Evolutionary conservation across 2,888 invertebrate genomes (phyloP).

Genomic region (Cosmia pyralina): DNA sequence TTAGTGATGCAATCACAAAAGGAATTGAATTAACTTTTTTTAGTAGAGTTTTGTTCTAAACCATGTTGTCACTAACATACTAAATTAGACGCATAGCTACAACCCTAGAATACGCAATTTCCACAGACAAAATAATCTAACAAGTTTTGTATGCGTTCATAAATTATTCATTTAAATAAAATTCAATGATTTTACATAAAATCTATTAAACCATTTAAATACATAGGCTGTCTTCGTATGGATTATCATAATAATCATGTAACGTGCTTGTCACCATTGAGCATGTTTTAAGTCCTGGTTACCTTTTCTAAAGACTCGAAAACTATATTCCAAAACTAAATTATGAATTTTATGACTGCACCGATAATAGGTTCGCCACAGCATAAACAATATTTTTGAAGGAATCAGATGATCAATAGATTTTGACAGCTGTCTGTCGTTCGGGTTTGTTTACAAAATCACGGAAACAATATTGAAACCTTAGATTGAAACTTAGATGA

Average conservation of each 20-base stretch:
- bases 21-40: background rate
- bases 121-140: constrained; percentile 48
- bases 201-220: background rate
- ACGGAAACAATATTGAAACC: background rate
- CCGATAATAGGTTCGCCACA: no score
- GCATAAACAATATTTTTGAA: constrained; percentile 21
- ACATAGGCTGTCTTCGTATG: background rate
- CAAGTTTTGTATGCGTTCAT: constrained; percentile 34
- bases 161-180: background rate
- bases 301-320: background rate
- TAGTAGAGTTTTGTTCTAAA: background rate
- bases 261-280: background rate
- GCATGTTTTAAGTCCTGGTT: no score
- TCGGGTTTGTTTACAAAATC: constrained; percentile 42
- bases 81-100: background rate
- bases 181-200: no score
- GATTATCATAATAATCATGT: background rate
- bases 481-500: no score
- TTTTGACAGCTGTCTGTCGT: constrained; percentile 31
- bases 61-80: background rate
- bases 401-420: constrained; percentile 37
- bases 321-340: background rate
- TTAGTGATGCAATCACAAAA: background rate
- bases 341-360: background rate
- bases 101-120: constrained; percentile 51